Base-by-base conservation (phyloP, 2,888 invertebrate genomes). In the Melanargia galathea region DNA sequence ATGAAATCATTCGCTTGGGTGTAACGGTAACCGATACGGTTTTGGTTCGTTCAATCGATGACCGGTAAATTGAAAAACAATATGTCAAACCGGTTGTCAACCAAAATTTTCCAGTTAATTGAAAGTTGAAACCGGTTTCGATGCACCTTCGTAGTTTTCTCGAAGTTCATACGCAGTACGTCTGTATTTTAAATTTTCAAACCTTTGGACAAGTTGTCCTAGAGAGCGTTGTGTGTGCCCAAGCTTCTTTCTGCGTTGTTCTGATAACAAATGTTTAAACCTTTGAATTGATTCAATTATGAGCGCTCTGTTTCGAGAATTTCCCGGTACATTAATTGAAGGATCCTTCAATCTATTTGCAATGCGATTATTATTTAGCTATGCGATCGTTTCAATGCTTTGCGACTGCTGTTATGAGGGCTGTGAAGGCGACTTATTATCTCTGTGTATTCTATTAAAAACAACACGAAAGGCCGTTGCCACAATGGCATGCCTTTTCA, bases 311-410 rank as follows among this genome's bases (percentile, higher is more conserved):
- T 73, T 72, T 67, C 73, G 75, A 70, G 63, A n/a, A n/a, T 60
- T 60, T 35, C 52, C 43, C 59, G 60, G 18, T 18, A 51, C 8
- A 49, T 55, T 61, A 8, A n/a, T 56, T 45, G 82, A 86, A 86
- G 86, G 87, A 87, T 87, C 85, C 86, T 86, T 86, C 82, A 62
- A 55, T 60, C 2, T 58, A 58, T 51, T 61, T 70, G 81, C 76
- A 51, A 63, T 72, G 83, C 81, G 78, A 81, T 65, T 35, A 81
- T 65, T 35, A 52, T 35, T 16, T 58, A 60, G 73, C 75, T 65
- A 62, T 68, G 82, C 82, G 80, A 80, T 63, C 81, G 38, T 54
- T 49, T 57, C n/a, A 43, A 10, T 16, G 64, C 61, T 46, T 33
- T 22, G 65, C 60, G 51, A 43, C 22, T 58, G 30, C 51, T 16